phyloP scores from a whole-genome alignment of 2,888 invertebrate species.

The Pseudanteris insignis region DNA sequence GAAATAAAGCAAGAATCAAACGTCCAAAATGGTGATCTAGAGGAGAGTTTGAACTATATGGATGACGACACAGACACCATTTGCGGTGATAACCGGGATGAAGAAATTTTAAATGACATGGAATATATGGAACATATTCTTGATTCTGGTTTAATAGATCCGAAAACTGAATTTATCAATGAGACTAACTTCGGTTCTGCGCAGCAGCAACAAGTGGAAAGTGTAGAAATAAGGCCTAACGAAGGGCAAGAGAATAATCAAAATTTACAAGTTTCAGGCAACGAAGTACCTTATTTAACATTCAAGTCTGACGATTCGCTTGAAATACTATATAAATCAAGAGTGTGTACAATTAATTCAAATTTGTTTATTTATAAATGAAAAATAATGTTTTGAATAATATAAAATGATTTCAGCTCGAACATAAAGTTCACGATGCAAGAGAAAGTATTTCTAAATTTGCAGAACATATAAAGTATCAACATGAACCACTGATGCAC shows the following conservation, averaged over 20 bases:
- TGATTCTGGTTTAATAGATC: background rate
- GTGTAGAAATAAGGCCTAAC: background rate
- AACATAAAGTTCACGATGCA: constrained; percentile 50
- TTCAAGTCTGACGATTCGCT: constrained; percentile 20
- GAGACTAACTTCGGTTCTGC: too few species aligned
- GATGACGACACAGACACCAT: constrained; percentile 11
- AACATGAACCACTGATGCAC: constrained; percentile 58
- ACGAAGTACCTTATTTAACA: constrained; percentile 5
- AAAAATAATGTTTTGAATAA: too few species aligned
- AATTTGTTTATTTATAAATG: too few species aligned
- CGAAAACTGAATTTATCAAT: background rate
- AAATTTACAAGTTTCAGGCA: background rate
- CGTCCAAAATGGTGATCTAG: background rate
- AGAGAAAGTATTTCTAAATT: constrained; percentile 58
- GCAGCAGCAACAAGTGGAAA: background rate
- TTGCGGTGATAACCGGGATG: constrained; percentile 4
- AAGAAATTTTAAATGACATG: constrained; percentile 5
- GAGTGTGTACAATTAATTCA: constrained; percentile 6
- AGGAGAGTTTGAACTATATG: background rate
- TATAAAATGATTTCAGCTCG: too few species aligned
- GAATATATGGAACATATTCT: constrained; percentile 1
- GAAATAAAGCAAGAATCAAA: background rate
- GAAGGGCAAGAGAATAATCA: background rate
- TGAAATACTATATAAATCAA: constrained; percentile 11
- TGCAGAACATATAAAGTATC: constrained; percentile 56